Evolutionary conservation across 1,140 invertebrate species (phyloP), one percentile per base, ranked within the genome.

Genomic region (Pseudomyrmex gracilis): DNA sequence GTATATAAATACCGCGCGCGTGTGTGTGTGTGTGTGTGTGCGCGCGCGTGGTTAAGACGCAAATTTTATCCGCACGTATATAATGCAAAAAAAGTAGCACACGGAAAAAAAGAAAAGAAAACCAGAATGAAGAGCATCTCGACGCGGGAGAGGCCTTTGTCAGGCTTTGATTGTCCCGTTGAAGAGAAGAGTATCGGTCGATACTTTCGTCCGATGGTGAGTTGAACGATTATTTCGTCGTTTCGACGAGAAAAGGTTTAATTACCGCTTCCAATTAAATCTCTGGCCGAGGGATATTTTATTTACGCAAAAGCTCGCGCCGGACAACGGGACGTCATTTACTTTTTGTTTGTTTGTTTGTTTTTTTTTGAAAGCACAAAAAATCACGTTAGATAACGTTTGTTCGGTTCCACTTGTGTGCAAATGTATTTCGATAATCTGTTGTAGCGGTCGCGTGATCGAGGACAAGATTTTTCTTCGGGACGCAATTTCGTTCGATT

Each of bases 31-130:
- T n/a, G 12, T 9, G 10, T 9, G 17, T 13, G 13, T 43, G 22
- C 51, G 67, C n/a, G 51, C 9, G n/a, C 20, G 24, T n/a, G 17
- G 47, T 49, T 78, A 78, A 78, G 64, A 58, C 15, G 64, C 10
- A 66, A 78, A 78, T 78, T 78, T 78, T 78, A 68, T 78, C 76
- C 49, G 34, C 34, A 5, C 49, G 10, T 24, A 15, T 13, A 24
- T 78, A 57, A 70, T 45, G 76, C 64, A 43, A 78, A 78, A 43
- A 78, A 78, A 78, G 76, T 58, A 57, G 76, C 51, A 78, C 64
- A 34, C 64, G 51, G 45, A 20, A 55, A 49, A 15, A 51, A 20
- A n/a, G 57, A 58, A 71, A 13, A 22, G 13, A 47, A 5, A 8
- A 12, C 13, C 4, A 17, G 12, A 57, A 12, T 13, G 22, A 55